Conservation (phyloP, 2,888 invertebrate species). For the Ophioninae sp. region DNA sequence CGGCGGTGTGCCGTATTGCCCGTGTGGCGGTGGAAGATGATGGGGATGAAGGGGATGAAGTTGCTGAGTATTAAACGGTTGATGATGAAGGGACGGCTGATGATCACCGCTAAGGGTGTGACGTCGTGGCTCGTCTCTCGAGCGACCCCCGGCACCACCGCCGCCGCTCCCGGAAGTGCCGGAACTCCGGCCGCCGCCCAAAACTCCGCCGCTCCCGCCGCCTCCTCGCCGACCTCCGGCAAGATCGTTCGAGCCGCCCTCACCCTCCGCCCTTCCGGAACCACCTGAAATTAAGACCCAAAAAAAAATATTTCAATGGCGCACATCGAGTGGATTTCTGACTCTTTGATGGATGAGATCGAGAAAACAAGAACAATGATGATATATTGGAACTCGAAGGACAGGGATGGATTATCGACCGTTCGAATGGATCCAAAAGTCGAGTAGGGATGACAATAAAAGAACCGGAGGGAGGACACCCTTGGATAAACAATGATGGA, state of each 20-base stretch:
- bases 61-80: conserved; percentile 80
- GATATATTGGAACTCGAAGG: not conserved
- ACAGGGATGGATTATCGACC: not conserved
- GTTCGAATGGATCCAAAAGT: too few relatives aligned
- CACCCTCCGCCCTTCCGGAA: conserved; percentile 78
- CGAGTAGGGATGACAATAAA: too few relatives aligned
- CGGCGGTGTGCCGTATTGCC: conserved; percentile 82
- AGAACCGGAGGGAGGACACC: too few relatives aligned
- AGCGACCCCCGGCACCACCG: conserved; percentile 74
- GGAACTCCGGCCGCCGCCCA: conserved; percentile 72
- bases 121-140: conserved; percentile 90
- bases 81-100: conserved; percentile 85
- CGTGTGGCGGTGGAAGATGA: conserved; percentile 82
- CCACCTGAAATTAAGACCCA: conserved; percentile 71
- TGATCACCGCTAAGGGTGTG: conserved; percentile 90
- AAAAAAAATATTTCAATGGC: conserved; percentile 14
- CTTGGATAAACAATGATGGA: too few relatives aligned
- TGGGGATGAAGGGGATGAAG: conserved; percentile 81
- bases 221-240: conserved; percentile 74
- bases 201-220: conserved; percentile 72
- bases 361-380: not conserved
- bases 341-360: not conserved
- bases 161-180: conserved; percentile 68
- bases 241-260: conserved; percentile 77
- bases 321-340: not conserved